Conservation (phyloP, 2,888 invertebrate species). For the Tortrix viridana region DNA sequence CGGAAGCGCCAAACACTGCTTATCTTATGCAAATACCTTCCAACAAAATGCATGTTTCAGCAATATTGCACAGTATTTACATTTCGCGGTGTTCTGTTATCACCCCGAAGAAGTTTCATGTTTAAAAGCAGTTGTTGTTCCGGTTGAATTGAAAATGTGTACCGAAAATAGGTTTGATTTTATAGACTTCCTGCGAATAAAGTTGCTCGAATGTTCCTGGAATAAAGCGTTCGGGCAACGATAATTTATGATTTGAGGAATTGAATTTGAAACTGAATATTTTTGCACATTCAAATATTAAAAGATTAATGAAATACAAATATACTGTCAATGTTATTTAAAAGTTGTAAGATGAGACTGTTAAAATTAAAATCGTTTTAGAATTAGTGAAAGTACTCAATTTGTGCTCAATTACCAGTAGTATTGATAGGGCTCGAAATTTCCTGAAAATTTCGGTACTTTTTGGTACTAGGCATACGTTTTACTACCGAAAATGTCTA, state of each 20-base stretch:
- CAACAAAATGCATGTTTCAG: constrained; percentile 32
- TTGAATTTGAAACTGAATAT: neutral
- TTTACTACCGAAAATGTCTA: no score
- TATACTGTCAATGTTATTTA: no score
- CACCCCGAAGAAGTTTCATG: constrained; percentile 30
- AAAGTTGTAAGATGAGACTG: no score
- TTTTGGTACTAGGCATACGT: no score
- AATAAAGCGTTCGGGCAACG: neutral
- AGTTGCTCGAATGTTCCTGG: neutral
- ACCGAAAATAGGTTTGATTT: constrained; percentile 14
- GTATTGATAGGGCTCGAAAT: no score
- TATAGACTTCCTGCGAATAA: constrained; percentile 11
- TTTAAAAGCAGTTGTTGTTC: constrained; percentile 14
- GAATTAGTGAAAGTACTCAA: no score
- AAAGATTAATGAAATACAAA: no score
- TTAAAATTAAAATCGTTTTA: no score
- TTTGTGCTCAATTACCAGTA: no score
- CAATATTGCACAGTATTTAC: constrained; percentile 26
- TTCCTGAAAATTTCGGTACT: no score
- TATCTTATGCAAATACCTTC: constrained; percentile 32
- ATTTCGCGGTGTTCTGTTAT: constrained; percentile 23
- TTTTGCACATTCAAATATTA: no score
- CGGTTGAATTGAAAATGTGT: constrained; percentile 20
- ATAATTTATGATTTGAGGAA: constrained; percentile 3
- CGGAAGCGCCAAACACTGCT: constrained; percentile 20